phyloP scores from a whole-genome alignment of 1,140 invertebrate genomes.

The Paraescarpia echinospica region DNA sequence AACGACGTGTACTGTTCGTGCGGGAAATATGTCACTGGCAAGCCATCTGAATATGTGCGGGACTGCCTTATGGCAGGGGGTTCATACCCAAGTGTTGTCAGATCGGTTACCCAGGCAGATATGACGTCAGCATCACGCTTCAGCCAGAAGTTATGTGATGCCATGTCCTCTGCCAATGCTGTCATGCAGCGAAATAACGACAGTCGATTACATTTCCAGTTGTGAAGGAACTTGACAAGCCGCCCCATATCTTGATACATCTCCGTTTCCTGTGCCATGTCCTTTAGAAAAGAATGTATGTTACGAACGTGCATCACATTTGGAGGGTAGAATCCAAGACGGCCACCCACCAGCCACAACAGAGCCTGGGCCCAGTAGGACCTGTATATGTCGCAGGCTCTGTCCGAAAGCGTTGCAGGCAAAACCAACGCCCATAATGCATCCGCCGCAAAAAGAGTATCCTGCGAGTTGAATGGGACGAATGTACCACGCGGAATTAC shows the following conservation, averaged over 20 bases:
- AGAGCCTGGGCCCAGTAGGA: conserved; percentile 49
- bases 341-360: conserved; percentile 41
- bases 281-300: conserved; percentile 37
- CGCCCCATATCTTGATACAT: conserved; percentile 38
- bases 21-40: conserved; percentile 20
- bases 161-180: conserved; percentile 33
- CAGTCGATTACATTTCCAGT: conserved; percentile 36
- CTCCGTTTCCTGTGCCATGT: conserved; percentile 37
- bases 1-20: conserved; percentile 24
- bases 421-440: conserved; percentile 52
- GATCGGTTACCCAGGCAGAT: conserved; percentile 37
- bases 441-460: conserved; percentile 42
- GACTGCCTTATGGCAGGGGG: conserved; percentile 6
- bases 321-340: conserved; percentile 40
- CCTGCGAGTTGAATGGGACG: conserved; percentile 50
- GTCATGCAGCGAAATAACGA: conserved; percentile 35
- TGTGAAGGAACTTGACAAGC: conserved; percentile 35
- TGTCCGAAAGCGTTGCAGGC: conserved; percentile 44
- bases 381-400: conserved; percentile 50
- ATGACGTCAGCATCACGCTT: conserved; percentile 31
- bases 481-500: conserved; percentile 39
- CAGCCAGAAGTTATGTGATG: conserved; percentile 32
- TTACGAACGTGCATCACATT: conserved; percentile 40
- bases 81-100: conserved; percentile 31
- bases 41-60: background rate